Percentiles rank a stretch among this genome's conserved stretches.
Evolutionary conservation across 2,888 invertebrate species (phyloP).

Genomic region (Tryphoninae sp.): DNA sequence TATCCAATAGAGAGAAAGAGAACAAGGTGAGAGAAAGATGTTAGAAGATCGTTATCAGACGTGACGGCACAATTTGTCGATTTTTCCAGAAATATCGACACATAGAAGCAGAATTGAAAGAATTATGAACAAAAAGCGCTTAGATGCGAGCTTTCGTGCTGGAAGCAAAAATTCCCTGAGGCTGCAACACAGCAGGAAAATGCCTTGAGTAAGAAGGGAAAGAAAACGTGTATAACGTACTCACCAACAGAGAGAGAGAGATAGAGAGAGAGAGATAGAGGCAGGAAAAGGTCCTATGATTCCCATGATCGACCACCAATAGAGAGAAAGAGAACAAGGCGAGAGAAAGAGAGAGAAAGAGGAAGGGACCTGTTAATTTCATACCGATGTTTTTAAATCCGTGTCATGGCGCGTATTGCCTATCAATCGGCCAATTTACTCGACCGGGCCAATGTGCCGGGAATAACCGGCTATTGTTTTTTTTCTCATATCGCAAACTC

Average conservation of each 20-base stretch:
- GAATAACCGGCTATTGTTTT: constrained; percentile 29
- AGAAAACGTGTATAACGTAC: too few relatives aligned
- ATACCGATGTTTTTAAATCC: constrained; percentile 29
- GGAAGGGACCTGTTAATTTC: constrained; percentile 7
- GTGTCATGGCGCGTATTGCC: constrained; percentile 26
- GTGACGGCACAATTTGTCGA: too few relatives aligned
- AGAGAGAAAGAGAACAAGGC: neutral
- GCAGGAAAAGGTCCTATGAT: neutral
- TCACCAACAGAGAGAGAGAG: neutral
- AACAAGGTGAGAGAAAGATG: neutral
- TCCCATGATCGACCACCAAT: neutral
- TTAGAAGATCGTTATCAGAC: too few relatives aligned
- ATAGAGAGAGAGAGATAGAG: neutral
- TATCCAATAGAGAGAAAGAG: neutral
- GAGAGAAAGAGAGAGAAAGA: neutral
- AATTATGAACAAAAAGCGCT: too few relatives aligned
- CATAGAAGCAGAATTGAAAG: too few relatives aligned
- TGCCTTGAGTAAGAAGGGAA: too few relatives aligned
- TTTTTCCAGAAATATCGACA: neutral
- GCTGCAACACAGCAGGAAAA: too few relatives aligned
- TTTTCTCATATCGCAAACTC: constrained; percentile 8
- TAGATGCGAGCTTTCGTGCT: too few relatives aligned
- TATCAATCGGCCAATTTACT: constrained; percentile 51
- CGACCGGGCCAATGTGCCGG: neutral
- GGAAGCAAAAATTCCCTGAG: too few relatives aligned